These are phyloP conservation scores for Nematolebias whitei DNA, from an alignment of 2,113 vertebrate species.

Conservation along the genomic window DNA sequence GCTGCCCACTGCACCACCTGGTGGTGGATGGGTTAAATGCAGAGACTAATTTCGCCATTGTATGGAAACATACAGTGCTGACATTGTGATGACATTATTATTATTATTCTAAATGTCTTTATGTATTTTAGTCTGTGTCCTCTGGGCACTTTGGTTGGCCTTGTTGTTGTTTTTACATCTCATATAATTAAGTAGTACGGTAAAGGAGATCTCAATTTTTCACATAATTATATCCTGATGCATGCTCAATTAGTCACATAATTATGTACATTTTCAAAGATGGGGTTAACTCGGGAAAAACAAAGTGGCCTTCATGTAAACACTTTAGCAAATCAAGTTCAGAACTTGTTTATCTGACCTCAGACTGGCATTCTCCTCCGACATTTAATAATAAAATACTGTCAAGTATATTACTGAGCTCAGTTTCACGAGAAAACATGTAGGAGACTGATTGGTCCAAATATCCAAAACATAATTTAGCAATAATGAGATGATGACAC, in stretches of 20 bases:
- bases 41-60: too few relatives aligned
- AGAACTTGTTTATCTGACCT: conserved; percentile 20
- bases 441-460: background rate
- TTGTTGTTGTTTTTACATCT: too few relatives aligned
- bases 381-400: conserved; percentile 1
- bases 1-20: too few relatives aligned
- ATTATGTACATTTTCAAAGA: background rate
- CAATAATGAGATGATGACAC: background rate
- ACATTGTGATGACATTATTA: too few relatives aligned
- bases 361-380: background rate
- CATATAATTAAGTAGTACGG: too few relatives aligned
- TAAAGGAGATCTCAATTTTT: background rate
- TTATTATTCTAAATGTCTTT: too few relatives aligned
- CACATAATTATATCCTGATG: background rate
- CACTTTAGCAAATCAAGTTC: conserved; percentile 11
- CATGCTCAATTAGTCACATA: too few relatives aligned
- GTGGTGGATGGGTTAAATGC: too few relatives aligned
- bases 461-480: background rate
- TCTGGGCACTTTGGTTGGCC: too few relatives aligned
- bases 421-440: background rate
- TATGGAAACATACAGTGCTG: too few relatives aligned
- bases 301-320: conserved; percentile 18
- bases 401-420: background rate
- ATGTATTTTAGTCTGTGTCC: too few relatives aligned
- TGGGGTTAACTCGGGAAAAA: conserved; percentile 5